Evolutionary conservation across 1,140 invertebrate genomes (phyloP).

Genomic region (Bemisia tabaci): DNA sequence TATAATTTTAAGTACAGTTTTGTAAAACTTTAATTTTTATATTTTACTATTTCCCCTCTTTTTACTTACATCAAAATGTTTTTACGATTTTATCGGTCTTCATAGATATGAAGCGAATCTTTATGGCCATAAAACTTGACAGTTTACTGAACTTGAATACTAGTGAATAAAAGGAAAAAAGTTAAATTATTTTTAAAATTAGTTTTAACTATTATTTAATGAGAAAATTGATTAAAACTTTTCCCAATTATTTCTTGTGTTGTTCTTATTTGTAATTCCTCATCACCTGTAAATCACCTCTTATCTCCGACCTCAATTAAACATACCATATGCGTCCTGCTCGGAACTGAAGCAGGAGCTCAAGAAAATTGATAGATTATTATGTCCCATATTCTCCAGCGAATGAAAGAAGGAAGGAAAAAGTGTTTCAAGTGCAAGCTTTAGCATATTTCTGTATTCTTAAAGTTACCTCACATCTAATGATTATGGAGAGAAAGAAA

Average conservation of each 20-base stretch:
- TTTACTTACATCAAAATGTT: background rate
- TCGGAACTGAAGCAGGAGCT: no score
- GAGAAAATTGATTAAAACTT: background rate
- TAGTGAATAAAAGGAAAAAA: background rate
- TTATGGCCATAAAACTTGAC: background rate
- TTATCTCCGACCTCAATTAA: no score
- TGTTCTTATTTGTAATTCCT: background rate
- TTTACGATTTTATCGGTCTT: background rate
- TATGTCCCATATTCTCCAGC: no score
- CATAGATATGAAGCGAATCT: background rate
- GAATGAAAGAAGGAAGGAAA: no score
- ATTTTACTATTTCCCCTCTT: background rate
- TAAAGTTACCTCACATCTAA: no score
- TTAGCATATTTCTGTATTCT: no score
- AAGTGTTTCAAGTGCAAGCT: no score
- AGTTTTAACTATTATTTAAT: background rate
- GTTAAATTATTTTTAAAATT: no score
- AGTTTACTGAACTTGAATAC: background rate
- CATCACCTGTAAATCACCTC: no score
- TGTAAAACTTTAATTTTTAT: background rate
- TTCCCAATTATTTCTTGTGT: background rate
- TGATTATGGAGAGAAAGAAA: no score
- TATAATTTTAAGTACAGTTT: background rate
- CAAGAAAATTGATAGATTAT: no score
- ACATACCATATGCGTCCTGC: no score